A percentile compares a stretch with the other conserved stretches of the same genome.
Conservation (phyloP, 1,140 invertebrate species). For the Agraylea sexmaculata region DNA sequence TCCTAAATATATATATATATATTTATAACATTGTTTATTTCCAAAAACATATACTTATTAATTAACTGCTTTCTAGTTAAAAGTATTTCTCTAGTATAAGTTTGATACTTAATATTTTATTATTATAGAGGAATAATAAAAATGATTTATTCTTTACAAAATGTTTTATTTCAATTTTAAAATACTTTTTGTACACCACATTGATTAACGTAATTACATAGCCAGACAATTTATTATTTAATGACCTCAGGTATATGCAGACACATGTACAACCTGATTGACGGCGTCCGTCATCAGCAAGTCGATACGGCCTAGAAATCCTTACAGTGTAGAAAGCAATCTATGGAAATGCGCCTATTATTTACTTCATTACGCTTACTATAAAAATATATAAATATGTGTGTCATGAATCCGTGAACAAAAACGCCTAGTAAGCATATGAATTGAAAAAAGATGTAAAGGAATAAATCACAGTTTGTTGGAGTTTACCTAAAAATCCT, state of each 20-base stretch:
- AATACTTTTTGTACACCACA: slow-evolving; percentile 19
- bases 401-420: too few species aligned
- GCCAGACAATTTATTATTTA: slow-evolving; percentile 17
- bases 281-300: slow-evolving; percentile 9
- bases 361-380: neutral
- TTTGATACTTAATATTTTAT: too few species aligned
- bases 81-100: too few species aligned
- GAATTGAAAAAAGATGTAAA: too few species aligned
- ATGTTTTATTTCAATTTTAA: neutral
- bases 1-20: slow-evolving; percentile 7
- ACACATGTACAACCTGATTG: slow-evolving; percentile 16
- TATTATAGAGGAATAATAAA: too few species aligned
- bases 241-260: slow-evolving; percentile 20
- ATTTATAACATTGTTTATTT: slow-evolving; percentile 10
- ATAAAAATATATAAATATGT: neutral
- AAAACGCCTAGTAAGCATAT: too few species aligned
- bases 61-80: too few species aligned
- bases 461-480: too few species aligned
- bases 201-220: slow-evolving; percentile 21
- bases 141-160: too few species aligned
- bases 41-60: too few species aligned
- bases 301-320: neutral
- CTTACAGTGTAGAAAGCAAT: slow-evolving; percentile 5
- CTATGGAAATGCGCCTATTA: slow-evolving; percentile 4
- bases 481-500: too few species aligned